A percentile compares a stretch with the other conserved stretches of the same genome.
phyloP scores from a whole-genome alignment of 2,113 vertebrate genomes.

The Meles meles region DNA sequence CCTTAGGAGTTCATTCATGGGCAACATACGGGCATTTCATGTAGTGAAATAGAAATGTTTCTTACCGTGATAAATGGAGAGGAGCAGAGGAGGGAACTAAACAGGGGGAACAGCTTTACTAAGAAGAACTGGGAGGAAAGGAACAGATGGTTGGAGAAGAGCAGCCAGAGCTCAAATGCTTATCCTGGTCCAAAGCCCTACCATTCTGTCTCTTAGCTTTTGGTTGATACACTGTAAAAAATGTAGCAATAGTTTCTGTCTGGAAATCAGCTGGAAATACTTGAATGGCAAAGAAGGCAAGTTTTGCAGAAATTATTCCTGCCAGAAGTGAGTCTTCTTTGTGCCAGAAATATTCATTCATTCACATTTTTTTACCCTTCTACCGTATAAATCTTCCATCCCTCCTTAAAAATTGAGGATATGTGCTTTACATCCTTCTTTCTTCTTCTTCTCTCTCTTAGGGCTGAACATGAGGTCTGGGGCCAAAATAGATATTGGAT shows the following conservation, averaged over 20 bases:
- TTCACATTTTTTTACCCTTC: not conserved
- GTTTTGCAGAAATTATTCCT: not conserved
- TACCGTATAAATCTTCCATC: not conserved
- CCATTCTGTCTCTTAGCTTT: not conserved
- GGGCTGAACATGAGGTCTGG: not conserved
- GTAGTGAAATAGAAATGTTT: constrained; percentile 27
- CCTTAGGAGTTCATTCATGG: constrained; percentile 15
- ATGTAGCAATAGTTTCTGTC: not conserved
- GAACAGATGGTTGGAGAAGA: constrained; percentile 45
- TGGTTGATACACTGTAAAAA: not conserved
- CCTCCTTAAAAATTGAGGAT: not conserved
- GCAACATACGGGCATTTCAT: constrained; percentile 7
- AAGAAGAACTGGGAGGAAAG: constrained; percentile 19
- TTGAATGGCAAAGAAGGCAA: not conserved
- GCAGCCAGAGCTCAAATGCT: constrained; percentile 24
- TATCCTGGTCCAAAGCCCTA: not conserved
- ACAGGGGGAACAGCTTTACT: not conserved
- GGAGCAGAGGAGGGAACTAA: not conserved
- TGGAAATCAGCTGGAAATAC: not conserved
- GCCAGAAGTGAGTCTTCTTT: not conserved
- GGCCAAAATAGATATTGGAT: not conserved
- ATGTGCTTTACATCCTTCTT: not conserved
- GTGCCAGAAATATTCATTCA: not conserved
- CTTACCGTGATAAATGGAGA: constrained; percentile 26
- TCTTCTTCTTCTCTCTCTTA: fast-evolving